Base-by-base conservation (phyloP, 1,140 invertebrate genomes). In the Probaryconus sp. region DNA sequence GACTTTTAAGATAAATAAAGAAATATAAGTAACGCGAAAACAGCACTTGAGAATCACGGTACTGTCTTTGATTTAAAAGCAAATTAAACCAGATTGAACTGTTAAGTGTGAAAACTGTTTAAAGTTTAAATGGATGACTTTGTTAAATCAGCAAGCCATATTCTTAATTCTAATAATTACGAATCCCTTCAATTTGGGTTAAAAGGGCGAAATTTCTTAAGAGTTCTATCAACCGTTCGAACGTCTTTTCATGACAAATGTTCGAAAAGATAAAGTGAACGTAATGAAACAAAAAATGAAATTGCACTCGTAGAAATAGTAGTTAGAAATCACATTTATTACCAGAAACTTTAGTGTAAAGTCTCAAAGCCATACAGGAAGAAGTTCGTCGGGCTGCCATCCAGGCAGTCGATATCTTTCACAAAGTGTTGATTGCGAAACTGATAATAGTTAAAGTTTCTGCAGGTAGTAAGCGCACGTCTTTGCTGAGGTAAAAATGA, bases 401-500 rank as follows among this genome's bases (percentile, higher is more conserved):
- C 50, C 37, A 56, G 45, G 37, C 43, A 68, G 30, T 50, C 42
- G 56, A 56, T 68, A 67, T 68, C 55, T 58, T 58, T 58, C 24
- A 26, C 47, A 45, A 64, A 64, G 55, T 58, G 56, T 76, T 81
- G 79, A 81, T 81, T 76, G 68, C 70, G 42, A 76, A 37, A 42
- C 51, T 70, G 79, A 82, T 82, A 82, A 78, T 75, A 76, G 74
- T 80, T 79, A 58, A 78, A 80, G 71, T 80, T 79, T 74, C 13
- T 10, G 9, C 43, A 56, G 61, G 17, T 71, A 74, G 55, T 13
- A 53, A 47, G 58, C 40, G 51, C 26, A 67, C 35, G 53, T 74
- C 61, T 63, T 61, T 16, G 45, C 5, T 40, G 30, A 53, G 31
- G 48, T 56, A 26, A 67, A 42, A 58, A 71, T 28, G 35, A 68